These are phyloP conservation scores for Melinaea menophilus DNA, from an alignment of 2,888 invertebrate genomes.

Conservation along the genomic window DNA sequence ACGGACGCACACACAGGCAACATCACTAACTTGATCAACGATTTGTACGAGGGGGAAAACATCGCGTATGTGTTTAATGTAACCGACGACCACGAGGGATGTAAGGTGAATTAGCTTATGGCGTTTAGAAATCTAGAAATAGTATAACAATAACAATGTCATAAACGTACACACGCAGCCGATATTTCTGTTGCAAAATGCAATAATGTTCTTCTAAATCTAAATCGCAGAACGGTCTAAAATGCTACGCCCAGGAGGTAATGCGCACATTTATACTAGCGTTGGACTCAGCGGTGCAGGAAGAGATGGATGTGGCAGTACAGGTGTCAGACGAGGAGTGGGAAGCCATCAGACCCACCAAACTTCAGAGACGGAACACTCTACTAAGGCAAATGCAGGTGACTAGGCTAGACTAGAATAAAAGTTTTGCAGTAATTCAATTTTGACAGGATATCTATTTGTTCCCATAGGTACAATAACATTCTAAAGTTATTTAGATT, in stretches of 20 bases:
- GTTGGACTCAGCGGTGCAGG: constrained; percentile 81
- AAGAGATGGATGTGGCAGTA: constrained; percentile 84
- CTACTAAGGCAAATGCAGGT: constrained; percentile 84
- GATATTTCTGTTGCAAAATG: too few species aligned
- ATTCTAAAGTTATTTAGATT: too few species aligned
- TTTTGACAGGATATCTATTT: background rate
- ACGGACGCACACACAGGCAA: constrained; percentile 71
- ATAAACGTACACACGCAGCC: too few species aligned
- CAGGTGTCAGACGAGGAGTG: constrained; percentile 91
- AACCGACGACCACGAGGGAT: constrained; percentile 71
- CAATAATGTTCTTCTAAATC: background rate
- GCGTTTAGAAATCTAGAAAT: too few species aligned
- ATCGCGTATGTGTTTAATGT: constrained; percentile 86
- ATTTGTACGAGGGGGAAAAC: constrained; percentile 87
- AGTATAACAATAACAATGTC: too few species aligned
- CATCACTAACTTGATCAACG: constrained; percentile 74
- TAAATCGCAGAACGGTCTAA: constrained; percentile 76
- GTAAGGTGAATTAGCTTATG: constrained; percentile 65
- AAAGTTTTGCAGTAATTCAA: background rate
- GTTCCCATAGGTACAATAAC: background rate
- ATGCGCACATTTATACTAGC: constrained; percentile 82
- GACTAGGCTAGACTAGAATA: constrained; percentile 12
- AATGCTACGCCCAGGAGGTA: constrained; percentile 84
- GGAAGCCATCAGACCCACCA: constrained; percentile 86
- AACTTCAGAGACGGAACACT: constrained; percentile 80